A percentile compares a stretch with the other conserved stretches of the same genome.
Evolutionary conservation across 2,797 vertebrate species (phyloP).

Genomic region (Sparidentex hasta): DNA sequence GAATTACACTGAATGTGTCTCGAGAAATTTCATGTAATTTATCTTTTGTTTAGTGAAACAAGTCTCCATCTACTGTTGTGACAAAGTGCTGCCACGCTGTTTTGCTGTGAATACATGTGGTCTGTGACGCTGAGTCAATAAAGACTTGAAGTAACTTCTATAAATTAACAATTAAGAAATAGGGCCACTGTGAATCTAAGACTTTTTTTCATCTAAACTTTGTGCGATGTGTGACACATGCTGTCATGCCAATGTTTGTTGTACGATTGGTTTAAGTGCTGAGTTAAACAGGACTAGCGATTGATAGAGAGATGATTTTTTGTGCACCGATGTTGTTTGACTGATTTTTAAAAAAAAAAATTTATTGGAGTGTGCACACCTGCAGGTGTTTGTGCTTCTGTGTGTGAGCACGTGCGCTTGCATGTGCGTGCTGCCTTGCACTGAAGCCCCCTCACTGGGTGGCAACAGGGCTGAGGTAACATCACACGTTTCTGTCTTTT

Average conservation of each 20-base stretch:
- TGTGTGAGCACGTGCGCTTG: slow-evolving; percentile 50
- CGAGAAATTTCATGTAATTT: too few relatives aligned
- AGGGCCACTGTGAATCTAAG: too few relatives aligned
- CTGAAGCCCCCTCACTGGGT: slow-evolving; percentile 74
- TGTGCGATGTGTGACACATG: not conserved
- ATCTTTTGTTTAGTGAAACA: too few relatives aligned
- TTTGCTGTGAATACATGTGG: too few relatives aligned
- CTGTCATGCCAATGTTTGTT: slow-evolving; percentile 1
- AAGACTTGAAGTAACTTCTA: too few relatives aligned
- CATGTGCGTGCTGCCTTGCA: slow-evolving; percentile 53
- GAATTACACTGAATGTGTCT: too few relatives aligned
- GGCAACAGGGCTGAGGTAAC: slow-evolving; percentile 74
- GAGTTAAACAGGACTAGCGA: slow-evolving; percentile 12
- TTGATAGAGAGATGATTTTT: slow-evolving; percentile 7
- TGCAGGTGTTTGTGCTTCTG: slow-evolving; percentile 52
- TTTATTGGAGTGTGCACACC: slow-evolving; percentile 26
- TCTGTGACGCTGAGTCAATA: too few relatives aligned
- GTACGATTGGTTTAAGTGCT: slow-evolving; percentile 4
- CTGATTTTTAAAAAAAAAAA: too few relatives aligned
- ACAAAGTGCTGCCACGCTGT: too few relatives aligned
- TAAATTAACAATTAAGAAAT: not conserved
- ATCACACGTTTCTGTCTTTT: slow-evolving; percentile 54
- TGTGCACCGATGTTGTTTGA: slow-evolving; percentile 25
- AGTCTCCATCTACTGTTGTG: too few relatives aligned
- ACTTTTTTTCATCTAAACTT: not conserved